Percentiles rank a stretch among this genome's conserved stretches.
These are phyloP conservation scores for Psylliodes chrysocephalus DNA, from an alignment of 2,888 invertebrate genomes.

Conservation along the genomic window DNA sequence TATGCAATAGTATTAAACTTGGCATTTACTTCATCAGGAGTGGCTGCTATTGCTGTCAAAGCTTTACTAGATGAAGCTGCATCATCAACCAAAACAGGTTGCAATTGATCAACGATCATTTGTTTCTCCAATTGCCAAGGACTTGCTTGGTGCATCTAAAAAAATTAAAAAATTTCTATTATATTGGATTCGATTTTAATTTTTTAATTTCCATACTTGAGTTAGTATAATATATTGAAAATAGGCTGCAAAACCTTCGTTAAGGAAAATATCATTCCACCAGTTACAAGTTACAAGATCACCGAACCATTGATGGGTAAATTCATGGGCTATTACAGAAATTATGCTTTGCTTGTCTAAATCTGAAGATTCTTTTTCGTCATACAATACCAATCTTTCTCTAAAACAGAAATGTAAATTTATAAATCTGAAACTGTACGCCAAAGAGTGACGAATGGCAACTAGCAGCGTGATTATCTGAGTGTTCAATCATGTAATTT, in stretches of 20 bases:
- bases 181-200: too few relatives aligned
- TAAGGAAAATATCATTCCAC: conserved; percentile 82
- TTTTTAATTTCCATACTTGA: too few relatives aligned
- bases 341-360: conserved; percentile 73
- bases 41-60: conserved; percentile 67
- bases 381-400: conserved; percentile 70
- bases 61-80: conserved; percentile 53
- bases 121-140: conserved; percentile 48
- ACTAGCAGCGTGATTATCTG: too few relatives aligned
- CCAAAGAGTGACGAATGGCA: too few relatives aligned
- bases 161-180: too few relatives aligned
- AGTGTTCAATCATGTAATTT: too few relatives aligned
- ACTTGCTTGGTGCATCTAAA: conserved; percentile 32
- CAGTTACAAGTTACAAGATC: conserved; percentile 79
- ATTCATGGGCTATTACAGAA: conserved; percentile 78
- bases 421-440: too few relatives aligned
- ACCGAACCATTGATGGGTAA: conserved; percentile 87
- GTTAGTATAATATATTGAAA: conserved; percentile 72
- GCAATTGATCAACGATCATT: conserved; percentile 46
- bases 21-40: conserved; percentile 66
- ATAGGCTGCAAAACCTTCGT: conserved; percentile 80
- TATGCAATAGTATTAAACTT: conserved; percentile 72
- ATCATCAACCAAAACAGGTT: conserved; percentile 42
- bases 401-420: too few relatives aligned
- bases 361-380: conserved; percentile 65